Evolutionary conservation across 1,140 invertebrate species (phyloP), one percentile per base, ranked within the genome.

Genomic region (Hylaeus anthracinus): DNA sequence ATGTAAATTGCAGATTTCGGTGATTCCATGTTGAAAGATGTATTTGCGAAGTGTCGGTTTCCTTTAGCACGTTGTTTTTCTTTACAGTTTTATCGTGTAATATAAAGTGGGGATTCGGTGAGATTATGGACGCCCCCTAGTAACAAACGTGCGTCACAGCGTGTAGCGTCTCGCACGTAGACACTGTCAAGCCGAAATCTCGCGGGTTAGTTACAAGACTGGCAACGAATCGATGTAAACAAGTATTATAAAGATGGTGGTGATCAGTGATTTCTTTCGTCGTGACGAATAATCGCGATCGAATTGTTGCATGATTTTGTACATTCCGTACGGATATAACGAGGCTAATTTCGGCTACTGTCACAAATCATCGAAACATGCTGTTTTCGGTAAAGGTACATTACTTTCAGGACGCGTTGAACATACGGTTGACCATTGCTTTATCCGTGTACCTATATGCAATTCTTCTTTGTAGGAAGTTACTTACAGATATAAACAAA

Each of bases 81-180:
- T 74, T 80, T 74, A 37, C 79, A 80, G 79, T 74, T 75, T 80
- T 80, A 80, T 80, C 79, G 55, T 80, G 64, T 69, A 67, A 75
- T 79, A 55, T 69, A 82, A 82, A 70, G 70, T 66, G 74, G 69
- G 81, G 48, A 63, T 72, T 48, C 26, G 26, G 73, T 81, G 82
- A 82, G 84, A 83, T 83, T 86, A 85, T 86, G 86, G 76, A 86
- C 87, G 81, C 81, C 88, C 75, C 63, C 79, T 79, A 39, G 70
- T 82, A 72, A 70, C 77, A 79, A 86, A 82, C 82, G 86, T 86
- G 86, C 81, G 83, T 85, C 81, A 85, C 65, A 73, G 67, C 81
- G 83, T 82, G 76, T 85, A 86, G 86, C 84, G 79, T 85, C 86
- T 85, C 51, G 72, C 66, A 61, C 67, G 75, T 78, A 78, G 60